Base-by-base conservation (phyloP, 2,797 vertebrate species). In the Alcedo quadribrachys region DNA sequence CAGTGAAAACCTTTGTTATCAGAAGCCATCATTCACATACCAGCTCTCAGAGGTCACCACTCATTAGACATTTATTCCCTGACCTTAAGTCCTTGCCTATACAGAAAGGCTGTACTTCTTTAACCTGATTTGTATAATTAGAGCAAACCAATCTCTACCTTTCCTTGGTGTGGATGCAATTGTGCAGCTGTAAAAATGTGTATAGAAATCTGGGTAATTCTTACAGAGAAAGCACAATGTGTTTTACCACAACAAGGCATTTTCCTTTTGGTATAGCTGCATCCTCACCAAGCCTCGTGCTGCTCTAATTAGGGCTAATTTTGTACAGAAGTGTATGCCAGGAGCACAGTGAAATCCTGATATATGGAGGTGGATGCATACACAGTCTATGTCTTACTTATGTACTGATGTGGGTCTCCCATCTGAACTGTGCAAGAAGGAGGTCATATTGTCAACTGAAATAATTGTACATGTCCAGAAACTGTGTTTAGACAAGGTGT, bases 301-400 rank as follows among this genome's bases (percentile, higher is more conserved):
- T 65, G 50, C n/a, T 76, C 60, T 88, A 82, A 88, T 88, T 82
- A 71, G 50, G 68, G 63, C 14, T 90, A 79, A 78, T 79, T 85
- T 70, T 67, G 43, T 54, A 28, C 53, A 70, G 57, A 57, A 78
- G 53, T 43, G 33, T 53, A 78, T 90, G 42, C 53, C 48, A 81
- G 27, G 21, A 78, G 16, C 53, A 48, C 0, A 1, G 32, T 60
- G 55, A 63, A 77, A 63, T 1, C 2, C 32, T 54, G 73, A 43
- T 62, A 17, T 9, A 7, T 28, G 18, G n/a, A 40, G 21, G 35
- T 12, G 70, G n/a, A 75, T 40, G 58, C 9, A 58, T 58, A 58
- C 58, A 67, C 24, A 79, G 48, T 66, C 43, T 70, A 22, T 53
- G 57, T 40, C 71, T 69, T 28, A 66, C 43, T 28, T 11, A 30